Evolutionary conservation across 1,140 invertebrate genomes (phyloP), one percentile per base, ranked within the genome.

Genomic region (Homarus americanus): DNA sequence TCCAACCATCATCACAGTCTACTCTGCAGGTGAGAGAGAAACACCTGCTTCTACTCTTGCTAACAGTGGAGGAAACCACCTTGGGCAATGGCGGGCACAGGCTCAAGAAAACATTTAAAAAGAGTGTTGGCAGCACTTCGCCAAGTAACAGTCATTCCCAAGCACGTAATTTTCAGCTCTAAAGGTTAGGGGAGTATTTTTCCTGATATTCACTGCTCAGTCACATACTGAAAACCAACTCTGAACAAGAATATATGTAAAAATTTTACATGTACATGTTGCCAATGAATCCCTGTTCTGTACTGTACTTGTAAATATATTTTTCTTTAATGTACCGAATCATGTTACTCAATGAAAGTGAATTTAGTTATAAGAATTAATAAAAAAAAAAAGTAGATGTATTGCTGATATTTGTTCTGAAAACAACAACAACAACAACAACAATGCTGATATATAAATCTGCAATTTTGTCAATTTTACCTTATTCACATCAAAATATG

Each of bases 101-200:
- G 88, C 80, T 84, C 72, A 90, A 90, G 80, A 69, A 38, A 72
- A 69, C 32, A 73, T 58, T n/a, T 28, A 80, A 80, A 36, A 53
- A 38, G 66, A 34, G 40, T 73, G 80, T 41, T 82, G 63, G 36
- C 73, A 87, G 75, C 80, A 49, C 40, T 75, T 73, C 53, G 80
- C 63, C 36, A 53, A 32, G 38, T 49, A 76, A 41, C 75, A 82
- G 28, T 82, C 88, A 90, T 90, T 90, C 88, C 88, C 80, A 90
- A 90, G 88, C 88, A 83, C 32, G n/a, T 34, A 32, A 24, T 41
- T 0, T 36, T 78, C 34, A 58, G 41, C 82, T 89, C 87, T 44
- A 53, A 83, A 69, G 72, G n/a, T 66, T 58, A 73, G 66, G 69
- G 80, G 82, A 84, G 69, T 53, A 83, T 69, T 28, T 69, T 32